These are phyloP conservation scores for Teleopsis dalmanni DNA, from an alignment of 1,140 invertebrate genomes.

Conservation along the genomic window DNA sequence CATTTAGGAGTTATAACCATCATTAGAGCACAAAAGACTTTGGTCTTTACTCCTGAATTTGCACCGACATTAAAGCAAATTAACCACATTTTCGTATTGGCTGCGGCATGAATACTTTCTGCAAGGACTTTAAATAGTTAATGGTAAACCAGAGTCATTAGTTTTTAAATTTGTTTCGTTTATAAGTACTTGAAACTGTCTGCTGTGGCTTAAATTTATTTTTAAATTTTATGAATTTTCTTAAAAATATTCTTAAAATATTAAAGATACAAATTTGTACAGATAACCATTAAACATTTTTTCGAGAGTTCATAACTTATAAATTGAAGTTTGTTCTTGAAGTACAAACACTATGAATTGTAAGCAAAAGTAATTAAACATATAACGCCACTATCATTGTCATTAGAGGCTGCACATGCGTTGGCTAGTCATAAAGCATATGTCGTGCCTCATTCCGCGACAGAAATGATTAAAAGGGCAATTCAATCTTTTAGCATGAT, in stretches of 20 bases:
- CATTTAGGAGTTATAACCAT: conserved; percentile 20
- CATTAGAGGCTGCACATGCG: too few relatives aligned
- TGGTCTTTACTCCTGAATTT: conserved; percentile 14
- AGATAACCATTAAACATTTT: background rate
- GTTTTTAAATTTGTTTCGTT: conserved; percentile 9
- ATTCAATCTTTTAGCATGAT: too few relatives aligned
- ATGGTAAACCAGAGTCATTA: conserved; percentile 15
- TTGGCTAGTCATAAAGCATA: too few relatives aligned
- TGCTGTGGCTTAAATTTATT: conserved; percentile 6
- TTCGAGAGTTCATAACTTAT: background rate
- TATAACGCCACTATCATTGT: too few relatives aligned
- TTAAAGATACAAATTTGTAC: too few relatives aligned
- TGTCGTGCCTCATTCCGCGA: too few relatives aligned
- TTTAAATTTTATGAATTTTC: too few relatives aligned
- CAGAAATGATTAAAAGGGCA: too few relatives aligned
- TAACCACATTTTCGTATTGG: conserved; percentile 29
- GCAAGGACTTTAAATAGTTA: conserved; percentile 6
- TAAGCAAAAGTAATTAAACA: background rate
- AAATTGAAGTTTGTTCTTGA: background rate
- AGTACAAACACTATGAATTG: background rate
- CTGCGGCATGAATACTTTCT: background rate
- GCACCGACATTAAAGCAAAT: conserved; percentile 39
- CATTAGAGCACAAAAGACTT: conserved; percentile 22
- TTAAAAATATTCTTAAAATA: too few relatives aligned
- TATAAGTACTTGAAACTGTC: too few relatives aligned